Base-by-base conservation (phyloP, 1,140 invertebrate species). In the Lysiphlebus fabarum region DNA sequence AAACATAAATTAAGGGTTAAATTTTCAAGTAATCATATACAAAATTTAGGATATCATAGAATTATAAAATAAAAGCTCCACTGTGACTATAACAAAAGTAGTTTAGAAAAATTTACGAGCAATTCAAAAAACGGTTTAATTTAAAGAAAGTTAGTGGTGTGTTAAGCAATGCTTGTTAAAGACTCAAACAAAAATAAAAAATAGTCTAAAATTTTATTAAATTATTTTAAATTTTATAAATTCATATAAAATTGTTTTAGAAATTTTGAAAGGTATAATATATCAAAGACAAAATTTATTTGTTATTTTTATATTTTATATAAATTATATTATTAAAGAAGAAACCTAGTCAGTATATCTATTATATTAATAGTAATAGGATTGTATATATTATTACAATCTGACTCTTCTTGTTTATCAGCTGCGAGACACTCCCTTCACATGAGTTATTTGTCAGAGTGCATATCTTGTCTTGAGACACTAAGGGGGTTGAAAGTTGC, bases 371-470 rank as follows among this genome's bases (percentile, higher is more conserved):
- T 26, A 60, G 66, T 69, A 68, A 69, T 66, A 66, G 67, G 67
- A 69, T 69, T 69, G 60, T 55, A 66, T 55, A 66, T 67, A 69
- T 67, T 69, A 64, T 55, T 50, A 51, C 59, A 65, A 68, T 63
- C 58, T 65, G 67, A 55, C 65, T 65, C 67, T 26, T 26, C 62
- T 62, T 69, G 66, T 70, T 70, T 70, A 70, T 70, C 69, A 70
- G 68, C 59, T 38, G 34, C 37, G 42, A 58, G 65, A 70, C 69
- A 70, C 65, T 70, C 66, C 59, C 63, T 60, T 60, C 48, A 64
- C 17, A 4, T 26, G 17, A 4, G 17, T 26, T 1, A 26, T 26
- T 26, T 26, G 17, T 26, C 17, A 26, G 4, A 26, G 17, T 4
- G 17, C 17, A 26, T 26, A 26, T 26, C 17, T 26, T 26, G 17